A percentile compares a stretch with the other conserved stretches of the same genome.
These are phyloP conservation scores for Achlya flavicornis DNA, from an alignment of 2,888 invertebrate genomes.

Conservation along the genomic window DNA sequence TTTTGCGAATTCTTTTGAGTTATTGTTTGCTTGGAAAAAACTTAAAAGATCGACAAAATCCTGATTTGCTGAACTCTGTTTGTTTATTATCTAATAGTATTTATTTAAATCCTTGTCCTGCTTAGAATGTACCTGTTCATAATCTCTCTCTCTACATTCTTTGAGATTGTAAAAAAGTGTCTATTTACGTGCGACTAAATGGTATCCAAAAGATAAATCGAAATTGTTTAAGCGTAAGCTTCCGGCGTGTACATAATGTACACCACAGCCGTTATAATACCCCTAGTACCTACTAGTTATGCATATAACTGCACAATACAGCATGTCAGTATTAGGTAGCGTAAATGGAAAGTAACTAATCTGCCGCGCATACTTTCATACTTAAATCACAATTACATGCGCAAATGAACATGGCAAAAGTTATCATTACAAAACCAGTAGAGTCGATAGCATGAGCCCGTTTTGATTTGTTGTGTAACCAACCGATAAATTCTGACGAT, in stretches of 20 bases:
- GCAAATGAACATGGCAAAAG: constrained; percentile 61
- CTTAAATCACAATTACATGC: constrained; percentile 66
- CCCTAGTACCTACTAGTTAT: constrained; percentile 26
- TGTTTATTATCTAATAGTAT: constrained; percentile 79
- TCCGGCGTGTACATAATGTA: constrained; percentile 32
- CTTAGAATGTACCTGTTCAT: constrained; percentile 75
- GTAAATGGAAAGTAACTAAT: constrained; percentile 30
- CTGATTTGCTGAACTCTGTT: constrained; percentile 63
- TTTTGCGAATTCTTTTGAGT: constrained; percentile 65
- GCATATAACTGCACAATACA: constrained; percentile 32
- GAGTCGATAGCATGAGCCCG: constrained; percentile 72
- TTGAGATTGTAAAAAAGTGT: constrained; percentile 55
- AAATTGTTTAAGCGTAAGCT: constrained; percentile 48
- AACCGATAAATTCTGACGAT: constrained; percentile 74
- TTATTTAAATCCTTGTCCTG: constrained; percentile 75
- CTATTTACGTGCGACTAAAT: constrained; percentile 71
- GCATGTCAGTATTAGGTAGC: constrained; percentile 32
- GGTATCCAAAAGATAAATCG: constrained; percentile 58
- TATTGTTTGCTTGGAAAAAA: constrained; percentile 60
- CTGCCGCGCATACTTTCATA: constrained; percentile 35
- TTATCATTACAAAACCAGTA: constrained; percentile 60
- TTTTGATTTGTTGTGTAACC: constrained; percentile 83
- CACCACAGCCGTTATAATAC: constrained; percentile 27
- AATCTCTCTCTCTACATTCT: constrained; percentile 55
- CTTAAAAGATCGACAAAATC: constrained; percentile 40